A percentile compares a stretch with the other conserved stretches of the same genome.
Conservation (phyloP, 1,140 invertebrate genomes). For the Drosophila baimaii region DNA sequence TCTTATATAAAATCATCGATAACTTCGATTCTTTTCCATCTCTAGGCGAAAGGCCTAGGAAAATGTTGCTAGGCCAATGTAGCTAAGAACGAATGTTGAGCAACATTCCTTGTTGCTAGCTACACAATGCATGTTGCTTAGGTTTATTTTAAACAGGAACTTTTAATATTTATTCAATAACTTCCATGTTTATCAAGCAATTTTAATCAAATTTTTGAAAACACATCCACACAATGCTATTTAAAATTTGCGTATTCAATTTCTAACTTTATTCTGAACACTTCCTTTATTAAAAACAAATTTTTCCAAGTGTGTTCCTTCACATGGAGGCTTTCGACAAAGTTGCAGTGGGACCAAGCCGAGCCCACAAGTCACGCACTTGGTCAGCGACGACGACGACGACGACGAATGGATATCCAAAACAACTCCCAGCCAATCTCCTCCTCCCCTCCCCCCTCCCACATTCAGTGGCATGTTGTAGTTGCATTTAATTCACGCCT, state of each 20-base stretch:
- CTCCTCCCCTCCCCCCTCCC: not conserved
- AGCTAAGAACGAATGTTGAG: not conserved
- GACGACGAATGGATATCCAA: constrained; percentile 50
- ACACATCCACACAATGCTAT: not conserved
- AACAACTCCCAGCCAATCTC: constrained; percentile 35
- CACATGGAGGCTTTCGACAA: constrained; percentile 46
- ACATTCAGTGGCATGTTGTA: constrained; percentile 28
- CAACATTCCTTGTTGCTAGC: too few relatives aligned
- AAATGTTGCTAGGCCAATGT: not conserved
- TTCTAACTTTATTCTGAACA: not conserved
- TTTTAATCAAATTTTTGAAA: not conserved
- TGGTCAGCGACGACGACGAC: constrained; percentile 47
- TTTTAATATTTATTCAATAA: not conserved
- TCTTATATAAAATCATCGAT: too few relatives aligned
- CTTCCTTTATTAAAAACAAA: not conserved
- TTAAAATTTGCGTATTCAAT: too few relatives aligned
- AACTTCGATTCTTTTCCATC: too few relatives aligned
- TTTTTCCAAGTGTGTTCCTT: not conserved
- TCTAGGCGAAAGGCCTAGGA: too few relatives aligned
- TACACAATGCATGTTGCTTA: too few relatives aligned
- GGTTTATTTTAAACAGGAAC: not conserved
- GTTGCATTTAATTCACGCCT: constrained; percentile 69
- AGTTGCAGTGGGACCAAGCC: constrained; percentile 37
- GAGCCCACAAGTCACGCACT: constrained; percentile 78
- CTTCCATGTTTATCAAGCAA: not conserved